A percentile compares a stretch with the other conserved stretches of the same genome.
These are phyloP conservation scores for Dugesia japonica DNA, from an alignment of 2,888 invertebrate genomes.

Conservation along the genomic window DNA sequence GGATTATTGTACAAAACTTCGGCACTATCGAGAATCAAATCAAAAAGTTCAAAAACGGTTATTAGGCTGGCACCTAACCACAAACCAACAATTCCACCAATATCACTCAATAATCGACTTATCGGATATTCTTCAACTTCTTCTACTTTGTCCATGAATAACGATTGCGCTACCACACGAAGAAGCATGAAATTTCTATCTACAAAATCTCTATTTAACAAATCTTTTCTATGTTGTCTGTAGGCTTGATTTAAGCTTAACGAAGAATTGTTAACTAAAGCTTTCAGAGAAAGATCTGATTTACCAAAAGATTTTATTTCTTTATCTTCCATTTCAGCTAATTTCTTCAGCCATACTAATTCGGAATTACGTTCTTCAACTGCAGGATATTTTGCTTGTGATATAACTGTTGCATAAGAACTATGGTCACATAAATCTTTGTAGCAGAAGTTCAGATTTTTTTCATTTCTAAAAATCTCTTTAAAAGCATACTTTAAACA, in stretches of 20 bases:
- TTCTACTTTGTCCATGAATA: constrained; percentile 31
- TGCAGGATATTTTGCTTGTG: constrained; percentile 20
- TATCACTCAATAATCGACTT: constrained; percentile 32
- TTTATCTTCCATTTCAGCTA: constrained; percentile 3
- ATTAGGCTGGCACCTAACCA: constrained; percentile 33
- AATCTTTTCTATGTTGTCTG: neutral
- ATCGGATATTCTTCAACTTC: constrained; percentile 34
- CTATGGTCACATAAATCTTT: constrained; percentile 21
- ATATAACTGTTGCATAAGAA: neutral
- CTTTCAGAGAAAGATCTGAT: neutral
- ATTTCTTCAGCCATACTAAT: neutral
- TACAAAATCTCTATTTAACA: constrained; percentile 29
- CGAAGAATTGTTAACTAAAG: neutral
- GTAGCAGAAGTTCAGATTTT: neutral
- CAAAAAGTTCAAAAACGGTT: constrained; percentile 33
- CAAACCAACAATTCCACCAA: constrained; percentile 33
- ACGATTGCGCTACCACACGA: constrained; percentile 24
- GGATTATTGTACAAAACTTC: constrained; percentile 4
- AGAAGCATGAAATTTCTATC: constrained; percentile 32
- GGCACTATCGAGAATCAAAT: constrained; percentile 30
- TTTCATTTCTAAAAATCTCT: neutral
- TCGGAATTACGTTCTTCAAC: constrained; percentile 16
- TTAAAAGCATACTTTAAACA: neutral
- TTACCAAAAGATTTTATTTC: neutral
- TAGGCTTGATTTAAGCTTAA: neutral